Base-by-base conservation (phyloP, 2,797 vertebrate genomes). In the Malacoctenus gilli region DNA sequence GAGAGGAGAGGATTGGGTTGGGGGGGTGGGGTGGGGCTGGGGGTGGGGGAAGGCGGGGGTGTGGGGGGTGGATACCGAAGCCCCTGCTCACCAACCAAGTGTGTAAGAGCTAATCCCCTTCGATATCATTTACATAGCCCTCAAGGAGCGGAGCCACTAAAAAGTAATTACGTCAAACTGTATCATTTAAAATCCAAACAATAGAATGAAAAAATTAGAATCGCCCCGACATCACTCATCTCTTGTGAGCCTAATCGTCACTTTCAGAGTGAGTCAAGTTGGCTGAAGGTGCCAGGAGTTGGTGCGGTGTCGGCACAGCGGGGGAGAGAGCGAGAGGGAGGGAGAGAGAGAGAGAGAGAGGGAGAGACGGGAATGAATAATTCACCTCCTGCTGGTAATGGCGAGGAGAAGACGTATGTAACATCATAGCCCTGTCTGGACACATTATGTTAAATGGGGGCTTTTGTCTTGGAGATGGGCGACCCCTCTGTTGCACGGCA, bases 121-220 rank as follows among this genome's bases (percentile, higher is more conserved):
- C 80, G 48, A 81, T 81, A 71, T 79, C 66, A 70, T 85, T 79
- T 77, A 75, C 72, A 58, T 68, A 72, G 36, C 36, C 74, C 82
- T 72, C 68, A 19, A 81, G 55, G 71, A 83, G 30, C 1, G 12
- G 46, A 18, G 53, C 55, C 68, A 79, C 50, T 64, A 5, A 48
- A 64, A 72, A 22, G 35, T 44, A 69, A 80, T 80, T 66, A 70
- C 31, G 36, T 61, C 72, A 30, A 66, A 30, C 46, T 14, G 42
- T 31, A 31, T 59, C 43, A 30, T 47, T 51, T 72, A 42, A 50
- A 65, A 46, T 7, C 9, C 8, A 19, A 20, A 54, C 41, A 62
- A 61, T 4, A 32, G 12, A 46, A 28, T 8, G 31, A 13, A 44
- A 49, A 59, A 60, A 66, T 23, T n/a, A 15, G 4, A 49, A 12